Evolutionary conservation across 2,888 invertebrate genomes (phyloP).

Genomic region (Sarcophaga caerulescens): DNA sequence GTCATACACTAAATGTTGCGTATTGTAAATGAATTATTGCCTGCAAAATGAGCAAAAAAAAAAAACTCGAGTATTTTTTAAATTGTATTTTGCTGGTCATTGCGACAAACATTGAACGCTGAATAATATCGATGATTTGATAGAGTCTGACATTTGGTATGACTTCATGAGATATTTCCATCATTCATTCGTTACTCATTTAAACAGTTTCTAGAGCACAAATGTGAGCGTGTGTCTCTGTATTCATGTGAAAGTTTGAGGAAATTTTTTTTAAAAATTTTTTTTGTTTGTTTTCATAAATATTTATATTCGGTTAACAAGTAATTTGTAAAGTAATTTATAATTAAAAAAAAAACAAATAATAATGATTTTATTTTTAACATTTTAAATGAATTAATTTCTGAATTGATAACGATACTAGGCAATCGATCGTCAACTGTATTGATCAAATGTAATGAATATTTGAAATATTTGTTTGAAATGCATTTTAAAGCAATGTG

Average conservation of each 20-base stretch:
- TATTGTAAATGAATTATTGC: constrained; percentile 46
- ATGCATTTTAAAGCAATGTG: background rate
- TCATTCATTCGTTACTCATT: constrained; percentile 28
- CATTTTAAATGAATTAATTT: constrained; percentile 44
- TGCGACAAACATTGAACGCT: constrained; percentile 14
- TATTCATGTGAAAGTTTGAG: constrained; percentile 20
- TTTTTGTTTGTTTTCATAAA: constrained; percentile 8
- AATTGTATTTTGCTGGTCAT: constrained; percentile 19
- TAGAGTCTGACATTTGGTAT: constrained; percentile 8
- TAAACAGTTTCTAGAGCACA: background rate
- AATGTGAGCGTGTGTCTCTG: background rate
- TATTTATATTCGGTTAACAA: constrained; percentile 48
- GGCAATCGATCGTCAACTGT: background rate
- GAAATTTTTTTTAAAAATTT: background rate
- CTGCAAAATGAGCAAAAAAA: constrained; percentile 8
- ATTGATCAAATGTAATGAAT: no score
- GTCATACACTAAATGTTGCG: constrained; percentile 21
- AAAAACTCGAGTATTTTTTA: constrained; percentile 6
- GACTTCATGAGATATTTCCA: constrained; percentile 57
- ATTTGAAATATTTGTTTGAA: background rate
- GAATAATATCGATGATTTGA: constrained; percentile 28
- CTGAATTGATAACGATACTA: constrained; percentile 38
- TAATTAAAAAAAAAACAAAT: background rate
- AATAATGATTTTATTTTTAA: background rate
- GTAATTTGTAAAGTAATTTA: constrained; percentile 53